Conservation (phyloP, 2,113 vertebrate genomes). For the Malurus cyaneus region DNA sequence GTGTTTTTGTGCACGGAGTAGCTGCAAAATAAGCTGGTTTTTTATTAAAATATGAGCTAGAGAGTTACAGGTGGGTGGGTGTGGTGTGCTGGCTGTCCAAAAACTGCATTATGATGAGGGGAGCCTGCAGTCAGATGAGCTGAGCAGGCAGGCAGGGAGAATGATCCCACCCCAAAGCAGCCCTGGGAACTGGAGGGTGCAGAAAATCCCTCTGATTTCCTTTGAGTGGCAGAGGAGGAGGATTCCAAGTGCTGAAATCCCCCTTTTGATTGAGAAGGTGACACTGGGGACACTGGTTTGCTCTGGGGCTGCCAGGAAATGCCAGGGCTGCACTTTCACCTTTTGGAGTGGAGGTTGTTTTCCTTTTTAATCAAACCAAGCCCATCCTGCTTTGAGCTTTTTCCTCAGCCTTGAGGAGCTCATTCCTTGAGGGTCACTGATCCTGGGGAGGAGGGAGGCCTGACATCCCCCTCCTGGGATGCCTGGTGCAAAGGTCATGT, state of each 20-base stretch:
- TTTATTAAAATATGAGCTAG: background rate
- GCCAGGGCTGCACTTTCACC: background rate
- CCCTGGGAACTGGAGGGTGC: background rate
- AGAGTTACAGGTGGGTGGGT: background rate
- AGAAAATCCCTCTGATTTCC: background rate
- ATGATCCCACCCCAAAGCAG: background rate
- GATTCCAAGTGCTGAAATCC: background rate
- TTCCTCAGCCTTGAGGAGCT: background rate
- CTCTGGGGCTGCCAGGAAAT: background rate
- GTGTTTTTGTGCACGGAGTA: background rate
- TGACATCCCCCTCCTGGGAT: background rate
- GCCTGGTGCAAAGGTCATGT: background rate
- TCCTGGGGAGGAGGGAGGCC: background rate
- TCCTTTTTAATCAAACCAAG: background rate
- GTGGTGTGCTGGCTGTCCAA: background rate
- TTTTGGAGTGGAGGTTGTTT: background rate
- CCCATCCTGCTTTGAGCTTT: accelerated
- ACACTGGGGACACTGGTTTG: accelerated
- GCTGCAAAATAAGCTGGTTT: background rate
- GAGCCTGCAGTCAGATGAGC: background rate
- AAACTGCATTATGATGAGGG: background rate
- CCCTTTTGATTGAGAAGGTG: background rate
- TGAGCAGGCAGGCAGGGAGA: background rate
- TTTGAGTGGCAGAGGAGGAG: background rate
- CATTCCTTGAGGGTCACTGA: background rate